phyloP scores from a whole-genome alignment of 2,113 vertebrate species.

The Pluvianellus socialis region DNA sequence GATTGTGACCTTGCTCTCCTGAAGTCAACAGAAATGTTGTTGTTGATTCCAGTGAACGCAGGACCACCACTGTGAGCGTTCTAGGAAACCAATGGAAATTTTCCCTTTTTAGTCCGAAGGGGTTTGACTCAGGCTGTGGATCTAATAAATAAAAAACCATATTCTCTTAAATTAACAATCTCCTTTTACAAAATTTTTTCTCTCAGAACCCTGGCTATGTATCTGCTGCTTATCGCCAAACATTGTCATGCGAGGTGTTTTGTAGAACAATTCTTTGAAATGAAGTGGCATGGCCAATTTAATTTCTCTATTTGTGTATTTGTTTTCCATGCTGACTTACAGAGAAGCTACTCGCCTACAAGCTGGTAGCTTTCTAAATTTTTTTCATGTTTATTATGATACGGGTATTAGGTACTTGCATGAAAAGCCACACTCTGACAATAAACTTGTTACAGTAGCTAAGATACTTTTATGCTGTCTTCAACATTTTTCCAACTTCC shows the following conservation, averaged over 20 bases:
- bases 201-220: background rate
- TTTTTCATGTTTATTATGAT: background rate
- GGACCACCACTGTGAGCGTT: background rate
- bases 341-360: background rate
- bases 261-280: background rate
- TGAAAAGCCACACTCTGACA: conserved; percentile 3
- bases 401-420: background rate
- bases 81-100: background rate
- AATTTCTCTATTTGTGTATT: background rate
- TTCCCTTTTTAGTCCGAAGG: background rate
- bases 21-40: background rate
- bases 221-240: background rate
- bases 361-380: background rate
- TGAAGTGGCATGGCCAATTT: background rate
- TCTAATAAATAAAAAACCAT: background rate
- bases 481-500: conserved; percentile 24
- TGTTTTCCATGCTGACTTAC: background rate
- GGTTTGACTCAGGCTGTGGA: background rate
- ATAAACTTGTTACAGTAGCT: background rate
- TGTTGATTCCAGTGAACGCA: background rate
- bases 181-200: background rate
- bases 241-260: background rate
- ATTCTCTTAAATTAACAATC: background rate
- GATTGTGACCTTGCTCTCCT: background rate
- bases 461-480: conserved; percentile 26